phyloP scores from a whole-genome alignment of 1,140 invertebrate species.

The Drosophila azteca region DNA sequence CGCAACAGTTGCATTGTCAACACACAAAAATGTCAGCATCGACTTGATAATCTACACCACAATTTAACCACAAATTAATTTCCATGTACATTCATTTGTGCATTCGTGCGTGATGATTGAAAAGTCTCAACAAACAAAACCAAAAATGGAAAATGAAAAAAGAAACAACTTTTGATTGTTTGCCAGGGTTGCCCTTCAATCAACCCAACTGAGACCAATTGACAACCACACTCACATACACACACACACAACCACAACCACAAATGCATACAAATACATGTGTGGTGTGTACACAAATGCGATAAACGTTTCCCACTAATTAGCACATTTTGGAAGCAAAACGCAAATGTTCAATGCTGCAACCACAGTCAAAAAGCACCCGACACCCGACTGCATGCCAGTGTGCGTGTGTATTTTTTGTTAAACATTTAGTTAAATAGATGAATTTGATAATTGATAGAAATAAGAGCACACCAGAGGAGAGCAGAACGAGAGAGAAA shows the following conservation, averaged over 20 bases:
- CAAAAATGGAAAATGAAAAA: no score
- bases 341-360: constrained; percentile 44
- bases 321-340: constrained; percentile 61
- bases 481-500: constrained; percentile 6
- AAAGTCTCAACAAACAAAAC: constrained; percentile 36
- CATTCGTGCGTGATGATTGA: constrained; percentile 23
- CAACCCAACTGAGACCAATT: constrained; percentile 42
- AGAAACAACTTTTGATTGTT: neutral
- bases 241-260: constrained; percentile 4
- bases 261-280: neutral
- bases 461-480: constrained; percentile 23
- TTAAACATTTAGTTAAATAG: constrained; percentile 45
- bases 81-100: no score
- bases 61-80: no score
- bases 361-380: constrained; percentile 26
- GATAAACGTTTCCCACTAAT: constrained; percentile 74
- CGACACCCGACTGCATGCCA: neutral
- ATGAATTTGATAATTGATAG: constrained; percentile 42
- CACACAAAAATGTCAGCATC: no score
- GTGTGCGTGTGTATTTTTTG: constrained; percentile 31
- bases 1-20: no score
- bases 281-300: constrained; percentile 5
- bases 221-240: constrained; percentile 37
- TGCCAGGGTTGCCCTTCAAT: constrained; percentile 57
- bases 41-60: no score